phyloP scores from a whole-genome alignment of 2,797 vertebrate species.

The Oceanodroma leucorhoa region DNA sequence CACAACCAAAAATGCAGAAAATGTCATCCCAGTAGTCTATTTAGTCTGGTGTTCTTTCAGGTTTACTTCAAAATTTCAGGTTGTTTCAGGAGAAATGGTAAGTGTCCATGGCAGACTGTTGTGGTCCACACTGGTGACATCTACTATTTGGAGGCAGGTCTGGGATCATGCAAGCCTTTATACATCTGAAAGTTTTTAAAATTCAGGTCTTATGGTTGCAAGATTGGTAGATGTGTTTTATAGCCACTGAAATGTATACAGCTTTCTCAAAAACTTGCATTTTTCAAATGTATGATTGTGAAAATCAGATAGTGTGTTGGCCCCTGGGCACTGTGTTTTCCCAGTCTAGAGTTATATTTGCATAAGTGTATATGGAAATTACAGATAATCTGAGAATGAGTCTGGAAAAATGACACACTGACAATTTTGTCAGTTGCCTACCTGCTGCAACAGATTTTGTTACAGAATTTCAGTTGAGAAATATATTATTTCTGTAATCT shows the following conservation, averaged over 20 bases:
- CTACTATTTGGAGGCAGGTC: background rate
- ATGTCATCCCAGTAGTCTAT: rapidly evolving
- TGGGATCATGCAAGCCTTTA: background rate
- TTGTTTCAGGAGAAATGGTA: background rate
- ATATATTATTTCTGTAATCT: background rate
- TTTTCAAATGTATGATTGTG: background rate
- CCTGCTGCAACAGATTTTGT: background rate
- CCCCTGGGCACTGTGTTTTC: background rate
- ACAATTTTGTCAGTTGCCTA: background rate
- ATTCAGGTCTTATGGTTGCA: background rate
- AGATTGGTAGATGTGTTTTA: background rate
- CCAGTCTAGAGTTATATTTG: background rate
- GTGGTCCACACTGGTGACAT: background rate
- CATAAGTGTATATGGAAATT: background rate
- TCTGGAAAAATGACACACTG: background rate
- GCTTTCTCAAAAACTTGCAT: background rate
- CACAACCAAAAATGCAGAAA: background rate
- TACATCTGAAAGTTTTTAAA: background rate
- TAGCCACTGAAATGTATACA: background rate
- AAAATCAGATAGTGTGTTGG: background rate
- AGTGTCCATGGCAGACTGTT: background rate
- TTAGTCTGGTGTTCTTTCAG: background rate
- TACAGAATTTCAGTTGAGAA: background rate
- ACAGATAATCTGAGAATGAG: background rate
- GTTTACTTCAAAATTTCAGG: background rate